A percentile compares a stretch with the other conserved stretches of the same genome.
These are phyloP conservation scores for Copsychus sechellarum DNA, from an alignment of 2,113 vertebrate genomes.

Conservation along the genomic window DNA sequence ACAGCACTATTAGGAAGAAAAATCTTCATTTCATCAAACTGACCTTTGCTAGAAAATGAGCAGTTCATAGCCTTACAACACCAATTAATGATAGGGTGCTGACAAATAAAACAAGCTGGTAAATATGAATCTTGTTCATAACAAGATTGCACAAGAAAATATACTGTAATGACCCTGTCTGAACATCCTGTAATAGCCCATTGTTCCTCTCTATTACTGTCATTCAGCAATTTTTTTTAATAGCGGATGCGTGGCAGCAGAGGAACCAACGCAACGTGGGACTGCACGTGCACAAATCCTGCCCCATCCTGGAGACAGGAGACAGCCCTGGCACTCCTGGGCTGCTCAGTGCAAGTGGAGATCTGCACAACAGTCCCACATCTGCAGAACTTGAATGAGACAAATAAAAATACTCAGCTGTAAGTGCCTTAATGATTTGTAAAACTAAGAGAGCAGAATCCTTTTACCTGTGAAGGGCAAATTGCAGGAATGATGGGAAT, in stretches of 20 bases:
- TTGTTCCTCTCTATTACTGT: conserved; percentile 42
- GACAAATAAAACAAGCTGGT: conserved; percentile 32
- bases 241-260: conserved; percentile 7
- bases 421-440: neutral
- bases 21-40: neutral
- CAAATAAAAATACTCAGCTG: neutral
- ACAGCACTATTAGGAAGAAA: neutral
- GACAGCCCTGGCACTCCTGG: neutral
- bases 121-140: conserved; percentile 6
- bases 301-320: neutral
- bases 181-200: conserved; percentile 51
- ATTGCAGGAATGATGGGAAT: neutral
- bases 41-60: neutral
- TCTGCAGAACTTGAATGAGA: neutral
- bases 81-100: neutral
- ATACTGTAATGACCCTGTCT: conserved; percentile 51
- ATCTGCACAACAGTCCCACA: neutral
- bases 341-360: neutral
- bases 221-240: conserved; percentile 45
- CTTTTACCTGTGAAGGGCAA: neutral
- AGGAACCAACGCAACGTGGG: neutral
- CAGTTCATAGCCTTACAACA: neutral
- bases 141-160: conserved; percentile 55
- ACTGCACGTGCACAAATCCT: neutral
- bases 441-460: neutral